Conservation (phyloP, 2,113 vertebrate species). For the Plestiodon gilberti region DNA sequence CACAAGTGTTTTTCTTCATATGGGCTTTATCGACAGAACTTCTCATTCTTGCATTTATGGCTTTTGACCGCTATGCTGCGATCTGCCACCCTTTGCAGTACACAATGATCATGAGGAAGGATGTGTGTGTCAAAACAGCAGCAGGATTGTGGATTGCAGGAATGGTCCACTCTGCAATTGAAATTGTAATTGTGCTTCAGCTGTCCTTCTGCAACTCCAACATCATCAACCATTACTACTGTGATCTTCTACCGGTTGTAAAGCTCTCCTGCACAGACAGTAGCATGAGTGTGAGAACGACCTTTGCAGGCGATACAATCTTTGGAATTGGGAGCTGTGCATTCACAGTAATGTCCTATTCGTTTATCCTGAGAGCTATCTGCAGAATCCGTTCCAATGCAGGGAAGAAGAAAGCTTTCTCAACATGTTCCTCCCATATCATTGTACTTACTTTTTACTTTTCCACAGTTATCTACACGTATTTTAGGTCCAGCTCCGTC, state of each 20-base stretch:
- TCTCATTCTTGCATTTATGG: conserved; percentile 38
- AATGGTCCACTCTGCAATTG: conserved; percentile 38
- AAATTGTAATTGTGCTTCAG: conserved; percentile 18
- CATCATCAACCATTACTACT: conserved; percentile 33
- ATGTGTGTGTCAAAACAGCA: conserved; percentile 21
- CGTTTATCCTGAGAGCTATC: conserved; percentile 28
- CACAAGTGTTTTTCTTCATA: conserved; percentile 47
- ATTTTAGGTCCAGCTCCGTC: conserved; percentile 3
- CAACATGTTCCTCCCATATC: conserved; percentile 49
- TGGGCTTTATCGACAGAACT: conserved; percentile 40
- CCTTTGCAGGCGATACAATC: conserved; percentile 22
- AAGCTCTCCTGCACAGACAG: conserved; percentile 3
- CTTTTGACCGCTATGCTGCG: conserved; percentile 26
- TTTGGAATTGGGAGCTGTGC: conserved; percentile 19
- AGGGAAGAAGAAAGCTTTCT: conserved; percentile 37
- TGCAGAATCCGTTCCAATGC: conserved; percentile 14
- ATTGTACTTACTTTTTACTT: conserved; percentile 31
- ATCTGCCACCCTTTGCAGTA: conserved; percentile 52
- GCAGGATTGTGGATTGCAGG: conserved; percentile 7
- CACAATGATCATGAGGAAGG: conserved; percentile 41
- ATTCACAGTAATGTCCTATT: conserved; percentile 38
- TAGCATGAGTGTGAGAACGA: not conserved
- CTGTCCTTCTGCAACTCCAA: conserved; percentile 30
- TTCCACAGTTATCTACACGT: conserved; percentile 37
- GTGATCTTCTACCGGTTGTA: conserved; percentile 39